Percentiles rank a stretch among this genome's conserved stretches.
Conservation (phyloP, 2,113 vertebrate species). For the Reinhardtius hippoglossoides region DNA sequence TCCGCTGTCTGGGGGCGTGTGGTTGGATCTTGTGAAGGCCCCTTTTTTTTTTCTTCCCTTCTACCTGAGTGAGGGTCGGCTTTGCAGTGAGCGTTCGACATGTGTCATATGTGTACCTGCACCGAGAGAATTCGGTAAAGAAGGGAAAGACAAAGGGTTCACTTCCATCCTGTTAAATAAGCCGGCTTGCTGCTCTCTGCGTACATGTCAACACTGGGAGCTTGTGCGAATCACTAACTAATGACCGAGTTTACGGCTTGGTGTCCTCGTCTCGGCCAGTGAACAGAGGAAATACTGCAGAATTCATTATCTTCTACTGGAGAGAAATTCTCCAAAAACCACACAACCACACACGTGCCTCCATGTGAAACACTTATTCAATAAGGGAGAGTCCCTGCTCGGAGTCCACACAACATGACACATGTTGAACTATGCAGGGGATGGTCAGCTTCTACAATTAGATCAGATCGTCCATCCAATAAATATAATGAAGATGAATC, state of each 20-base stretch:
- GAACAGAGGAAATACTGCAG: not conserved
- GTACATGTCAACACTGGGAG: conserved; percentile 76
- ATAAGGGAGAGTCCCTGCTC: not conserved
- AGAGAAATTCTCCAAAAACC: not conserved
- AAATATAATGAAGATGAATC: conserved; percentile 84
- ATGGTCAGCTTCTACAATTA: conserved; percentile 67
- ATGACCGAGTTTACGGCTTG: conserved; percentile 43
- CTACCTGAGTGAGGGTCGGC: not conserved
- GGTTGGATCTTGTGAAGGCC: not conserved
- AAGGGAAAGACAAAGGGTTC: conserved; percentile 38
- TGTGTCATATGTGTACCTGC: conserved; percentile 24
- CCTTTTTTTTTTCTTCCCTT: not conserved
- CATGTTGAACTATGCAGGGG: conserved; percentile 49
- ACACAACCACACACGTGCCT: not conserved
- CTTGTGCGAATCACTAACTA: conserved; percentile 39
- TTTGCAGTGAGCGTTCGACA: not conserved
- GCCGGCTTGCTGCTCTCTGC: conserved; percentile 61
- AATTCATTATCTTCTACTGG: no score
- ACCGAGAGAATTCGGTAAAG: conserved; percentile 6
- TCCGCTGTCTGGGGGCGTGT: conserved; percentile 18
- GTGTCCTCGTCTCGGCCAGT: conserved; percentile 4
- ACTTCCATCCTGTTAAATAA: conserved; percentile 56
- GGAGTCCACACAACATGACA: conserved; percentile 31
- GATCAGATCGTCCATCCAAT: conserved; percentile 73
- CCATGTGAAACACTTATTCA: not conserved